Percentiles rank a stretch among this genome's conserved stretches.
Evolutionary conservation across 2,797 vertebrate species (phyloP).

Genomic region (Aplochiton taeniatus): DNA sequence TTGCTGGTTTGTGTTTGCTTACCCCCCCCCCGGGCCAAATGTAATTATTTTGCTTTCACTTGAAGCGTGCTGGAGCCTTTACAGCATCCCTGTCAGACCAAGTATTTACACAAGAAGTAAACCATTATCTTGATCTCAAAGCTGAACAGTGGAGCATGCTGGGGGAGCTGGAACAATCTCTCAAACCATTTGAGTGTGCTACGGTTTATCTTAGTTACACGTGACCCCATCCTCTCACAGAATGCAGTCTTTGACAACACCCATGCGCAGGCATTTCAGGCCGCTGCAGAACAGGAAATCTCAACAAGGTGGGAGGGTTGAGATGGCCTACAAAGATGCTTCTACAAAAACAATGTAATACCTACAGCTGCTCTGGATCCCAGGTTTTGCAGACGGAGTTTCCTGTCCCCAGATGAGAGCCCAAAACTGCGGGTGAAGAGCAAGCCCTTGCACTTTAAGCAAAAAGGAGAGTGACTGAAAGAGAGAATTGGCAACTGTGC

Average conservation of each 20-base stretch:
- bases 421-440: neutral
- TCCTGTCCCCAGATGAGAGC: slow-evolving; percentile 22
- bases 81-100: slow-evolving; percentile 17
- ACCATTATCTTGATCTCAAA: slow-evolving; percentile 27
- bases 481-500: too few species aligned
- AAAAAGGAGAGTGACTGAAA: too few species aligned
- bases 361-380: slow-evolving; percentile 18
- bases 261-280: too few species aligned
- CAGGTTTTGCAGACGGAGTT: slow-evolving; percentile 25
- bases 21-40: too few species aligned
- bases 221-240: slow-evolving; percentile 22
- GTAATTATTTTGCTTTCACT: too few species aligned
- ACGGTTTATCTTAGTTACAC: slow-evolving; percentile 26
- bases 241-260: slow-evolving; percentile 15
- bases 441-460: too few species aligned
- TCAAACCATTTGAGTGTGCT: slow-evolving; percentile 8
- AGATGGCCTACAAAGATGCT: too few species aligned
- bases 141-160: slow-evolving; percentile 14
- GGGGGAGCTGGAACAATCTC: slow-evolving; percentile 11
- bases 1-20: too few species aligned
- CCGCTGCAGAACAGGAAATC: too few species aligned
- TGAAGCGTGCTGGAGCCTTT: slow-evolving; percentile 17
- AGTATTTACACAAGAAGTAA: slow-evolving; percentile 11
- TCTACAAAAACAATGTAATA: slow-evolving; percentile 24
- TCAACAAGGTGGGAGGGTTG: slow-evolving; percentile 4